A percentile compares a stretch with the other conserved stretches of the same genome.
phyloP scores from a whole-genome alignment of 2,113 vertebrate species.

The Sylvilagus bachmani region DNA sequence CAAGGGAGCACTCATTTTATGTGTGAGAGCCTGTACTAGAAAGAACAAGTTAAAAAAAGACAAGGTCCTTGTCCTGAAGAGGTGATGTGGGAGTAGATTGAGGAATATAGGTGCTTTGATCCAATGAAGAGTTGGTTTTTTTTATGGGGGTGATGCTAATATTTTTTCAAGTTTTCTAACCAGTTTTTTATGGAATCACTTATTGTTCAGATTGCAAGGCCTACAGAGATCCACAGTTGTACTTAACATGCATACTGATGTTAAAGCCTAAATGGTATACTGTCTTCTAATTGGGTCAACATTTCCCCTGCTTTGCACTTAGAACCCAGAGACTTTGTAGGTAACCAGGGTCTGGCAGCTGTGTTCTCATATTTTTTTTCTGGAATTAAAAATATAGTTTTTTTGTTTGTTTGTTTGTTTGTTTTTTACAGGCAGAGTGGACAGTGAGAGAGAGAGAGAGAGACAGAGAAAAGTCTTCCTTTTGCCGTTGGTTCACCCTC shows the following conservation, averaged over 20 bases:
- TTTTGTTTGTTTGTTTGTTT: no score
- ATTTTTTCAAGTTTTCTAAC: slow-evolving; percentile 19
- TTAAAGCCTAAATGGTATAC: background rate
- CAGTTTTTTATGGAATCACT: background rate
- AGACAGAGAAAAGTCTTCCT: no score
- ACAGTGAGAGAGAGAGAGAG: no score
- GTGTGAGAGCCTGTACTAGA: background rate
- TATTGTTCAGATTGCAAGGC: background rate
- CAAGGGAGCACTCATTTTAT: background rate
- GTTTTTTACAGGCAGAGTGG: no score
- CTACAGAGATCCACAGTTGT: background rate
- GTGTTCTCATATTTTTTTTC: background rate
- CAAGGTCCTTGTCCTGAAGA: background rate
- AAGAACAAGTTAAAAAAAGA: background rate
- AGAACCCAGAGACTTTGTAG: background rate
- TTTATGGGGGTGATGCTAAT: background rate
- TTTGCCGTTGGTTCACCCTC: no score
- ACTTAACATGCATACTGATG: background rate
- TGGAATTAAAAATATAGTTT: background rate
- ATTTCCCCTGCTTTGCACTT: slow-evolving; percentile 46
- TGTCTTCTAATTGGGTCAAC: slow-evolving; percentile 41
- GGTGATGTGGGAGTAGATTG: background rate
- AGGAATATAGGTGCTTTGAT: background rate
- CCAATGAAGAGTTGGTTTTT: background rate
- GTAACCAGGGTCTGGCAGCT: background rate